Evolutionary conservation across 2,797 vertebrate genomes (phyloP).

Genomic region (Rhabdomys pumilio): DNA sequence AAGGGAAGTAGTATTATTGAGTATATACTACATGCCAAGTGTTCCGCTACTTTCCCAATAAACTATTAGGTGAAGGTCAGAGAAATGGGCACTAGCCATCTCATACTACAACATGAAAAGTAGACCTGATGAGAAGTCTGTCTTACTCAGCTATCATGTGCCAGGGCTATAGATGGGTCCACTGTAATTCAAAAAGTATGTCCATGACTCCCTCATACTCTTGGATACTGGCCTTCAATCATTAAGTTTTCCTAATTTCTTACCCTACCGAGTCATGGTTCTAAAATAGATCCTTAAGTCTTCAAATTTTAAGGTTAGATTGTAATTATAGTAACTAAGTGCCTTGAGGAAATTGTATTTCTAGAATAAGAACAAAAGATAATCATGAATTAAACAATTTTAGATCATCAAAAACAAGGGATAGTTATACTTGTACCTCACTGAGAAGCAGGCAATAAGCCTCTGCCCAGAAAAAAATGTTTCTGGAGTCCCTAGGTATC

Average conservation of each 20-base stretch:
- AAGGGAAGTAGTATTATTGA: not conserved
- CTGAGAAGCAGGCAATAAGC: not conserved
- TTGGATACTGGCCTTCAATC: not conserved
- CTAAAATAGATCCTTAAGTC: not conserved
- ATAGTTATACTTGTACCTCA: not conserved
- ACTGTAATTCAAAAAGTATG: not conserved
- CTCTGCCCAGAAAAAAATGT: not conserved
- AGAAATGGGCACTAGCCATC: not conserved
- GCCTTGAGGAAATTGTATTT: not conserved
- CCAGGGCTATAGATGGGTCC: not conserved
- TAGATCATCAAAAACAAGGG: not conserved
- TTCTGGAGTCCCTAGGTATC: not conserved
- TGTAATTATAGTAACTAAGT: slow-evolving; percentile 21
- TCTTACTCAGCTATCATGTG: not conserved
- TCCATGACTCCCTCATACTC: not conserved
- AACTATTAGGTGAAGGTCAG: not conserved
- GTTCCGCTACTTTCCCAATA: not conserved
- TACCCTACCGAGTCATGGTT: not conserved
- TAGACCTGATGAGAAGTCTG: not conserved
- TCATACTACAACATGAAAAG: not conserved
- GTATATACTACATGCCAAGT: not conserved
- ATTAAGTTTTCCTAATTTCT: not conserved
- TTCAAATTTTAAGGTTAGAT: slow-evolving; percentile 30
- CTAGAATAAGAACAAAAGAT: slow-evolving; percentile 17
- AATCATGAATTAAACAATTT: not conserved